Evolutionary conservation across 2,113 vertebrate species (phyloP).

Genomic region (Cygnus atratus): DNA sequence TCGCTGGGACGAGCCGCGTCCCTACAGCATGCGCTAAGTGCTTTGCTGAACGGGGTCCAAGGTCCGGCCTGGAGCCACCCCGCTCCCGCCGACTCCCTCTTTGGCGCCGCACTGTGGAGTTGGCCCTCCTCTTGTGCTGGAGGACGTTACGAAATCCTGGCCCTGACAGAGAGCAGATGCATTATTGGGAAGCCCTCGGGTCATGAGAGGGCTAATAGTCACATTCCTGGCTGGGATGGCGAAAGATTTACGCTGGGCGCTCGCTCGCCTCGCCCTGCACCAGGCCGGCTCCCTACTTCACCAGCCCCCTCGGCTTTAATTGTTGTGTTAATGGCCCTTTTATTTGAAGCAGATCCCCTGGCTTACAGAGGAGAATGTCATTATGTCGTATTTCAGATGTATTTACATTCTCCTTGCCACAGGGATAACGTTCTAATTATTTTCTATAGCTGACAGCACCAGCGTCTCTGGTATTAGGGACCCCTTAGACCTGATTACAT

Average conservation of each 20-base stretch:
- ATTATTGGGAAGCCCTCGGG: constrained; percentile 76
- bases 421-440: constrained; percentile 82
- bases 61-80: constrained; percentile 11
- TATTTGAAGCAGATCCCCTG: constrained; percentile 81
- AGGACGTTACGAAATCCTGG: constrained; percentile 68
- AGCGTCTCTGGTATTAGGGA: constrained; percentile 77
- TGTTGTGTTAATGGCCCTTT: constrained; percentile 81
- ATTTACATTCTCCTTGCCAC: constrained; percentile 82
- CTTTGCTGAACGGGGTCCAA: constrained; percentile 31
- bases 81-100: constrained; percentile 12
- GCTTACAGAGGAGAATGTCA: constrained; percentile 79
- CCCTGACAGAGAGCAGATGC: constrained; percentile 77
- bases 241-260: constrained; percentile 73
- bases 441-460: constrained; percentile 80
- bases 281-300: constrained; percentile 73
- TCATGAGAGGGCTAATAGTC: constrained; percentile 78
- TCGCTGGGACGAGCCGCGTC: neutral
- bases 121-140: constrained; percentile 5
- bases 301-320: constrained; percentile 77
- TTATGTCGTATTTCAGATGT: constrained; percentile 82
- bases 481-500: constrained; percentile 76
- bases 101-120: constrained; percentile 45
- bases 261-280: constrained; percentile 71
- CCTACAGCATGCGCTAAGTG: neutral
- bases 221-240: constrained; percentile 78